phyloP scores from a whole-genome alignment of 2,888 invertebrate species.

The Apotomis turbidana region DNA sequence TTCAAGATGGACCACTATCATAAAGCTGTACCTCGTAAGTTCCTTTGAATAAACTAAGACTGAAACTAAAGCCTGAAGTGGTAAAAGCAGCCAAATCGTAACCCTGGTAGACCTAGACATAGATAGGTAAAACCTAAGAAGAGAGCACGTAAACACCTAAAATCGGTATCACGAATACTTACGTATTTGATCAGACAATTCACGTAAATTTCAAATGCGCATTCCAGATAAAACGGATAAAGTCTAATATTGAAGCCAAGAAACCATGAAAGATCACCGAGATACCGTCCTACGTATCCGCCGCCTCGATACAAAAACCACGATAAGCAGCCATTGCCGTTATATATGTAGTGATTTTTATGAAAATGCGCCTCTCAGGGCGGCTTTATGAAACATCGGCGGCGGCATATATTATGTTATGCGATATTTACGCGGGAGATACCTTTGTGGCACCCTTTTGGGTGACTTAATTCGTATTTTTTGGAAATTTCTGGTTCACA shows the following conservation, averaged over 20 bases:
- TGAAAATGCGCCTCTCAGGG: constrained; percentile 55
- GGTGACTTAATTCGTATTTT: neutral
- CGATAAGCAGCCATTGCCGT: constrained; percentile 24
- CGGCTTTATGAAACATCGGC: constrained; percentile 57
- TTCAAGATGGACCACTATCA: no score
- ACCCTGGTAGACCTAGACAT: no score
- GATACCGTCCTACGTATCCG: constrained; percentile 7
- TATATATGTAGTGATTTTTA: constrained; percentile 45
- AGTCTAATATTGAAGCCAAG: constrained; percentile 23
- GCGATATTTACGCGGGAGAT: constrained; percentile 26
- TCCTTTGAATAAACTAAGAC: no score
- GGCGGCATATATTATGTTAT: constrained; percentile 39
- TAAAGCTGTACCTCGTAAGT: no score
- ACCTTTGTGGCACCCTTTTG: constrained; percentile 9
- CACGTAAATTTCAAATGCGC: constrained; percentile 5
- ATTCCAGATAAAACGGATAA: constrained; percentile 21
- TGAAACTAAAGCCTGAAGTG: no score
- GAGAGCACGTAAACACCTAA: no score
- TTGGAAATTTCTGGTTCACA: neutral
- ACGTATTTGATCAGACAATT: neutral
- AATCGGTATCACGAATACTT: neutral
- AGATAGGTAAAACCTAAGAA: no score
- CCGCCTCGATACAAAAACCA: constrained; percentile 15
- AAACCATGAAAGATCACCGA: constrained; percentile 24
- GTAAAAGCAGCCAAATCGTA: no score